A percentile compares a stretch with the other conserved stretches of the same genome.
Evolutionary conservation across 2,113 vertebrate species (phyloP).

Genomic region (Poecile atricapillus): DNA sequence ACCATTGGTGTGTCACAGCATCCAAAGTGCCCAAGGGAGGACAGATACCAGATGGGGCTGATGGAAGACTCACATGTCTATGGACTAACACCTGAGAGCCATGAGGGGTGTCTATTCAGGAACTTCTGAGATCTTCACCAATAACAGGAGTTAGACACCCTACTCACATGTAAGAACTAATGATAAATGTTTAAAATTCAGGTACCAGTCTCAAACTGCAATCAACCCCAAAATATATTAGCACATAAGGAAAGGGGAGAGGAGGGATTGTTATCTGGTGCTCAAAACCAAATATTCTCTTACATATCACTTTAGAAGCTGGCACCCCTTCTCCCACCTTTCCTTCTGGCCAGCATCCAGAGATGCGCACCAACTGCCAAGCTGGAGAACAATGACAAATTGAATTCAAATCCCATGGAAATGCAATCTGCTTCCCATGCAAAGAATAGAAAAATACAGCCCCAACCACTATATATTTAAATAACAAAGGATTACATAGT

Average conservation of each 20-base stretch:
- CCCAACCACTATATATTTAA: background rate
- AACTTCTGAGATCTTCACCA: background rate
- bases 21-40: background rate
- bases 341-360: background rate
- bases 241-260: background rate
- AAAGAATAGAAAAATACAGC: background rate
- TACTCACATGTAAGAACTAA: background rate
- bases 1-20: rapidly evolving
- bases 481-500: slow-evolving; percentile 2
- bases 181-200: background rate
- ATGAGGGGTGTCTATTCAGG: background rate
- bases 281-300: background rate
- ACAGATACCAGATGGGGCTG: background rate
- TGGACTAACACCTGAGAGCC: background rate
- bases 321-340: background rate
- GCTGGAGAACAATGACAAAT: background rate
- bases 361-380: background rate
- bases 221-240: background rate
- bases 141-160: background rate
- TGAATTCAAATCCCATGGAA: background rate
- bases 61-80: background rate
- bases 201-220: background rate
- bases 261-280: background rate
- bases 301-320: background rate
- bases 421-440: background rate